Conservation (phyloP, 2,797 vertebrate species). For the Hydrocynus forskahlii region DNA sequence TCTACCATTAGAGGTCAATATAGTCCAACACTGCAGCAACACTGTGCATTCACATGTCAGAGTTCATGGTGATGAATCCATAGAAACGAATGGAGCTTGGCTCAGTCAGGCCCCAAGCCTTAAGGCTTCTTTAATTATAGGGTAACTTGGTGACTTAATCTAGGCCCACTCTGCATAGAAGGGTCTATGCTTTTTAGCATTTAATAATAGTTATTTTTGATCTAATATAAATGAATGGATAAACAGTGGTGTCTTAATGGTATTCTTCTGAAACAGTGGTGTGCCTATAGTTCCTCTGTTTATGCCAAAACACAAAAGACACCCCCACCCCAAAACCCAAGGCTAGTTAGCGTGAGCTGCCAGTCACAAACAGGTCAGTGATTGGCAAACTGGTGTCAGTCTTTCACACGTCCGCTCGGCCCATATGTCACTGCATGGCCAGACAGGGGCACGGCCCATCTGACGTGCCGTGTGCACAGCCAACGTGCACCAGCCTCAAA, state of each 20-base stretch:
- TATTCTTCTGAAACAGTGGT: neutral
- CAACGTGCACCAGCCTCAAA: conserved; percentile 81
- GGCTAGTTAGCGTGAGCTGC: conserved; percentile 67
- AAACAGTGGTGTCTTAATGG: too few relatives aligned
- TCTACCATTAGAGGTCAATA: too few relatives aligned
- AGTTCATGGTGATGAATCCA: too few relatives aligned
- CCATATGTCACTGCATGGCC: conserved; percentile 76
- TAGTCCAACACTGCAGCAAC: too few relatives aligned
- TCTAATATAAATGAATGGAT: too few relatives aligned
- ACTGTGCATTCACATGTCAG: too few relatives aligned
- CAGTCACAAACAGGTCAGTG: conserved; percentile 64
- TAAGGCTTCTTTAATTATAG: neutral
- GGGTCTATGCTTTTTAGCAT: too few relatives aligned
- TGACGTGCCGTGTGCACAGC: conserved; percentile 71
- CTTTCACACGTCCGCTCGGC: conserved; percentile 78
- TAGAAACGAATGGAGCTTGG: too few relatives aligned
- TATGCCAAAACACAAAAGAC: conserved; percentile 62
- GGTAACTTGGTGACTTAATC: neutral
- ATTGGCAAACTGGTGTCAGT: conserved; percentile 68
- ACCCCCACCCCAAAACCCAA: too few relatives aligned
- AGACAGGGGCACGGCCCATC: conserved; percentile 64
- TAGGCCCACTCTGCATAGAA: too few relatives aligned
- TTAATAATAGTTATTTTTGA: too few relatives aligned
- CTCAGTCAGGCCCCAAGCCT: neutral
- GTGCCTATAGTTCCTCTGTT: neutral